Evolutionary conservation across 2,113 vertebrate species (phyloP), one percentile per base, ranked within the genome.

Genomic region (Myanophis thanlyinensis): DNA sequence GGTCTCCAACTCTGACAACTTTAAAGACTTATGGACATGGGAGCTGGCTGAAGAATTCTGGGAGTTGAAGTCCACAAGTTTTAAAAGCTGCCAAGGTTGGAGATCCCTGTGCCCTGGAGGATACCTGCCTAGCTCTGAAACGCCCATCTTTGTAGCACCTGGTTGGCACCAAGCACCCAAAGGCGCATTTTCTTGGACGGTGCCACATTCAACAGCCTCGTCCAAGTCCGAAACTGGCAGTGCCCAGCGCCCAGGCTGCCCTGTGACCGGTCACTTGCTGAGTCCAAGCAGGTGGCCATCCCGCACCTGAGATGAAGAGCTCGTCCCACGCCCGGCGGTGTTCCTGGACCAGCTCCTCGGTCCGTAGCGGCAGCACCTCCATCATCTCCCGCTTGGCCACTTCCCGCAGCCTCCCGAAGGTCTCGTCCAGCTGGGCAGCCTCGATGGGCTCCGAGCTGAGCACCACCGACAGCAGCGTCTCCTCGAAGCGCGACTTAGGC

Each of bases 261-360:
- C 20, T 7, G 80, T 2, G 6, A 35, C 20, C 49, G 8, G 18
- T 5, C 44, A 47, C 30, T 51, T 13, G 52, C 52, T 4, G 51
- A 18, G 23, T 56, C 40, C 20, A 11, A 35, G 27, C 18, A 30
- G 1, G 12, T n/a, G 59, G 10, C 1, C 15, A 0, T 10, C 23
- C 80, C 92, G 97, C 93, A 99, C 99, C 99, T 95, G 99, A 99
- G 95, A 98, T 98, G 95, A 99, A 99, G 73, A 99, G 98, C 94
- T 99, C 98, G 25, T 97, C 96, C 99, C 99, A 99, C n/a, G 98
- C 98, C 95, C 98, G 98, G 94, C 98, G 98, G 97, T 99, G 99
- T 51, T 99, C 98, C 59, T 95, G 95, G 11, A 98, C 96, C 89
- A 99, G 96, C 18, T 99, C 98, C 0, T 98, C 98, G 8, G 98